Evolutionary conservation across 2,797 vertebrate genomes (phyloP).

Genomic region (Scyliorhinus canicula): DNA sequence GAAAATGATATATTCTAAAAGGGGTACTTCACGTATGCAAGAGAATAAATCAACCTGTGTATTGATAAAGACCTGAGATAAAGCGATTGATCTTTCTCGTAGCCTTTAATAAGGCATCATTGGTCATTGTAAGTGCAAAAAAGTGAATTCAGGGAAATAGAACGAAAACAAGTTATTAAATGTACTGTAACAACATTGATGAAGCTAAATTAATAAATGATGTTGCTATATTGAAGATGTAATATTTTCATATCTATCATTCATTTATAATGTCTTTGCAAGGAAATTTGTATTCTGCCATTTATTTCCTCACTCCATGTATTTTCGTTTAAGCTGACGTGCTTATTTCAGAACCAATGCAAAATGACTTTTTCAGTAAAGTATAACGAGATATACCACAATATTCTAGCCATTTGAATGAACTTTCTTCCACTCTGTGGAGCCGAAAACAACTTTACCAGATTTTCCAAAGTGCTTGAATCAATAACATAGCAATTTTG

Average conservation of each 20-base stretch:
- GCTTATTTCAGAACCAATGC: neutral
- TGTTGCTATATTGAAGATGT: neutral
- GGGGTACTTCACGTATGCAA: neutral
- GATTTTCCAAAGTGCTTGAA: neutral
- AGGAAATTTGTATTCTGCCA: neutral
- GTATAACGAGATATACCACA: neutral
- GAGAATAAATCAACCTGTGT: neutral
- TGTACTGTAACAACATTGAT: neutral
- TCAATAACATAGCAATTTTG: neutral
- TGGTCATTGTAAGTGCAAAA: neutral
- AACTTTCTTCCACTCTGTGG: neutral
- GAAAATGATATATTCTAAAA: neutral
- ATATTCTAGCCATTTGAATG: neutral
- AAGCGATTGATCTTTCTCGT: neutral
- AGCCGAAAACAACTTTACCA: neutral
- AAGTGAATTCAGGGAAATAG: neutral
- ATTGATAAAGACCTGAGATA: neutral
- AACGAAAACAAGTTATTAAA: neutral
- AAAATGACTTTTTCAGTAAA: neutral
- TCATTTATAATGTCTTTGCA: neutral
- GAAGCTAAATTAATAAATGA: neutral
- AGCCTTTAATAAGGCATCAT: neutral
- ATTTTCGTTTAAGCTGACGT: neutral
- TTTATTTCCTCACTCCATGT: neutral
- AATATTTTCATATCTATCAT: neutral